Percentiles rank a stretch among this genome's conserved stretches.
Conservation (phyloP, 2,888 invertebrate genomes). For the Conops quadrifasciatus region DNA sequence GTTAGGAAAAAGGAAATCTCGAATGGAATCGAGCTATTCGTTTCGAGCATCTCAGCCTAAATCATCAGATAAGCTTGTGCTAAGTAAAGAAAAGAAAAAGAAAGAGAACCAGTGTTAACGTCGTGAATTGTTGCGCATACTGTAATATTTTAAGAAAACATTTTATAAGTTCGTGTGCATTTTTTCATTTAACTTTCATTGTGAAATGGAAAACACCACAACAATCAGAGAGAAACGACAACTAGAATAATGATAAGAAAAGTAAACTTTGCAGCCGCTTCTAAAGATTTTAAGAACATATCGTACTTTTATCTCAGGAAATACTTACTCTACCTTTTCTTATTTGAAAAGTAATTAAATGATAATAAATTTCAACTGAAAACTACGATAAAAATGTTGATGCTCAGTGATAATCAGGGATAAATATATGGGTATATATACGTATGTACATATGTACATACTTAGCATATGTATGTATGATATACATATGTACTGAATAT, state of each 20-base stretch:
- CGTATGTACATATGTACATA: not conserved
- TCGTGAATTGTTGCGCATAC: no score
- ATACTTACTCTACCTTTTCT: not conserved
- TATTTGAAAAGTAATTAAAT: not conserved
- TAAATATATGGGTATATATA: not conserved
- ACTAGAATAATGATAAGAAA: conserved; percentile 3
- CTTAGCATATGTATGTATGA: not conserved
- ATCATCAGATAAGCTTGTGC: no score
- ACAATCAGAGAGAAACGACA: not conserved
- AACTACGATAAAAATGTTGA: not conserved
- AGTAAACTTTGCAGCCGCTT: conserved; percentile 9
- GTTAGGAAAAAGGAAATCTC: no score
- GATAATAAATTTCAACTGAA: not conserved
- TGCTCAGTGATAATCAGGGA: no score
- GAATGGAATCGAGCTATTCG: no score
- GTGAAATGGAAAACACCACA: not conserved
- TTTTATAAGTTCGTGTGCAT: not conserved
- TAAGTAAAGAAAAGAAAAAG: no score
- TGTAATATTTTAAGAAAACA: no score
- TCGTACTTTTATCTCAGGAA: not conserved
- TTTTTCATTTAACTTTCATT: conserved; percentile 5
- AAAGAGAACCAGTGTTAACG: no score
- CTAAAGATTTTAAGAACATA: not conserved
- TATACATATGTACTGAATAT: not conserved
- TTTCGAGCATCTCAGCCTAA: no score